Percentiles rank a stretch among this genome's conserved stretches.
phyloP scores from a whole-genome alignment of 2,888 invertebrate genomes.

The Merodon equestris region DNA sequence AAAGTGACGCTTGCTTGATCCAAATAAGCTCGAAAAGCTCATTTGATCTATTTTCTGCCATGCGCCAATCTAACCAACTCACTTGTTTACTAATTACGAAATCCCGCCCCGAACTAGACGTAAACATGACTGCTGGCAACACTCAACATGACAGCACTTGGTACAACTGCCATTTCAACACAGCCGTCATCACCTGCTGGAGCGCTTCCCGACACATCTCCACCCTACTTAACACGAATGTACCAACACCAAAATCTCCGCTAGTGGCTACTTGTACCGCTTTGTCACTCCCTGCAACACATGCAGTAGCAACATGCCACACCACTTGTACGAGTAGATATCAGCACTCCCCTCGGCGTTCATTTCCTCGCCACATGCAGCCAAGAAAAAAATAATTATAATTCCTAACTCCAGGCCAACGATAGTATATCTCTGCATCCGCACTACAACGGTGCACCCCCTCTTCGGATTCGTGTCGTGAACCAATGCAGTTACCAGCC shows the following conservation, averaged over 20 bases:
- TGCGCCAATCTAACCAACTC: no score
- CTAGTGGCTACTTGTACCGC: conserved; percentile 56
- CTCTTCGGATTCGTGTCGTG: conserved; percentile 35
- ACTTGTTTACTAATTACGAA: conserved; percentile 37
- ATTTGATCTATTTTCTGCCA: no score
- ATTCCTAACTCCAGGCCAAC: conserved; percentile 23
- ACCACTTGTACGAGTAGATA: conserved; percentile 17
- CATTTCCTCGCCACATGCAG: conserved; percentile 26
- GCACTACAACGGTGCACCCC: conserved; percentile 29
- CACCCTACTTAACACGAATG: conserved; percentile 62
- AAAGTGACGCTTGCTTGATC: no score
- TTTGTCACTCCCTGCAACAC: conserved; percentile 17
- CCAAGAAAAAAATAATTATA: conserved; percentile 18
- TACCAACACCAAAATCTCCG: conserved; percentile 55
- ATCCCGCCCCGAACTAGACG: conserved; percentile 1
- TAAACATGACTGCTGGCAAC: conserved; percentile 51
- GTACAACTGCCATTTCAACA: conserved; percentile 57
- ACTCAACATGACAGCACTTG: conserved; percentile 53
- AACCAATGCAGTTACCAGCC: conserved; percentile 57
- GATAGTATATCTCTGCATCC: no score
- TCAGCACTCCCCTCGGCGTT: conserved; percentile 35
- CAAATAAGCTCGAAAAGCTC: no score
- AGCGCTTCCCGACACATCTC: conserved; percentile 54
- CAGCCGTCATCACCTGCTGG: conserved; percentile 26
- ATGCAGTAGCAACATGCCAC: conserved; percentile 34